Percentiles rank a stretch among this genome's conserved stretches.
phyloP scores from a whole-genome alignment of 2,113 vertebrate species.

The Pangasianodon hypophthalmus region DNA sequence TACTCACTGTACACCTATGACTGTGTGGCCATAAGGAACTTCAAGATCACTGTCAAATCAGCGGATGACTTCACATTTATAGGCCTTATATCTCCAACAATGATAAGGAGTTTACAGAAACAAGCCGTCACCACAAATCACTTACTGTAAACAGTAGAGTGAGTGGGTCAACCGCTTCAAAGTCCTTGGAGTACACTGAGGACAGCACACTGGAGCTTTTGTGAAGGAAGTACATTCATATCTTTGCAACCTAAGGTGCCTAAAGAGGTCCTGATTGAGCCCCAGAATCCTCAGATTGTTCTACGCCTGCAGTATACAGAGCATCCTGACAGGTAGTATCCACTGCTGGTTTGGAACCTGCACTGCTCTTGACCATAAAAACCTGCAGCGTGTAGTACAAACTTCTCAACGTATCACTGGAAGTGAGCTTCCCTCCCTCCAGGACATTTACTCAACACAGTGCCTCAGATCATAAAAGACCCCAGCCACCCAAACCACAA shows the following conservation, averaged over 20 bases:
- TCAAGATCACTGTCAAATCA: not conserved
- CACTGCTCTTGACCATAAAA: not conserved
- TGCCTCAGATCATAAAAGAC: not conserved
- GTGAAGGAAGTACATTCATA: not conserved
- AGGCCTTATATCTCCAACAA: not conserved
- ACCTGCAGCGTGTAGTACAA: not conserved
- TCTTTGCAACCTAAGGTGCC: not conserved
- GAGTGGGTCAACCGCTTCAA: not conserved
- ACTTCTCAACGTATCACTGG: not conserved
- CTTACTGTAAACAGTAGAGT: not conserved
- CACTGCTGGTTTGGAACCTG: not conserved
- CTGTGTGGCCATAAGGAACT: not conserved
- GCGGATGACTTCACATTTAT: not conserved
- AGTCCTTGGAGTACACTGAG: not conserved
- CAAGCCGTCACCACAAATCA: not conserved
- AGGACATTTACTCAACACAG: not conserved
- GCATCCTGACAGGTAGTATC: not conserved
- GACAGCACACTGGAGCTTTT: not conserved
- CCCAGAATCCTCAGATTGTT: not conserved
- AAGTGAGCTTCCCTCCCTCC: not conserved
- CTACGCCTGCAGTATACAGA: not conserved
- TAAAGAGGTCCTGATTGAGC: not conserved
- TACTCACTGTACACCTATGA: not conserved
- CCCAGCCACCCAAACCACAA: not conserved
- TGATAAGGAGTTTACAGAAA: not conserved